Conservation (phyloP, 2,797 vertebrate genomes). For the Vireo griseus region DNA sequence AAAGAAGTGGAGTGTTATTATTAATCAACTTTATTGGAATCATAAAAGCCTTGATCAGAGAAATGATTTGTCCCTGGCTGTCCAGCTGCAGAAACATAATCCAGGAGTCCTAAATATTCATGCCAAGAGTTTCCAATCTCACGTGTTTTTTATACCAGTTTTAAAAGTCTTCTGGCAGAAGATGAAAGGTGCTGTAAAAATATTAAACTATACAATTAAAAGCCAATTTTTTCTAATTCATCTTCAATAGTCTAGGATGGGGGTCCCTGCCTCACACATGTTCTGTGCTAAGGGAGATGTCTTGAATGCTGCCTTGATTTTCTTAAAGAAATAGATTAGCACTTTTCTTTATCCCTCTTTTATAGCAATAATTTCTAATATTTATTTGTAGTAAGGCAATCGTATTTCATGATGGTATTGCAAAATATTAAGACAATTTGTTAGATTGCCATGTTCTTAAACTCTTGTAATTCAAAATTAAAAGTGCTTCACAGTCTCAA, state of each 20-base stretch:
- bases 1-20: not conserved
- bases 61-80: not conserved
- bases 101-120: not conserved
- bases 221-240: not conserved
- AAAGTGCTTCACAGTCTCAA: not conserved
- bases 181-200: not conserved
- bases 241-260: not conserved
- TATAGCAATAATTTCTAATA: not conserved
- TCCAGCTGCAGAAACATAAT: not conserved
- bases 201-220: not conserved
- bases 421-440: not conserved
- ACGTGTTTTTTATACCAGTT: not conserved
- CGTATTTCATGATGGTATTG: not conserved
- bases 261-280: not conserved
- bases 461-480: not conserved
- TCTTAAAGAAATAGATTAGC: not conserved
- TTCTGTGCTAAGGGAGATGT: not conserved
- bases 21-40: not conserved
- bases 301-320: not conserved
- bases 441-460: not conserved
- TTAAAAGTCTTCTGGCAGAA: not conserved
- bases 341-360: not conserved
- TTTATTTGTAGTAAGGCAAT: not conserved
- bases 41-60: not conserved
- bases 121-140: not conserved